A percentile compares a stretch with the other conserved stretches of the same genome.
Conservation (phyloP, 1,140 invertebrate species). For the Teleogryllus occipitalis region DNA sequence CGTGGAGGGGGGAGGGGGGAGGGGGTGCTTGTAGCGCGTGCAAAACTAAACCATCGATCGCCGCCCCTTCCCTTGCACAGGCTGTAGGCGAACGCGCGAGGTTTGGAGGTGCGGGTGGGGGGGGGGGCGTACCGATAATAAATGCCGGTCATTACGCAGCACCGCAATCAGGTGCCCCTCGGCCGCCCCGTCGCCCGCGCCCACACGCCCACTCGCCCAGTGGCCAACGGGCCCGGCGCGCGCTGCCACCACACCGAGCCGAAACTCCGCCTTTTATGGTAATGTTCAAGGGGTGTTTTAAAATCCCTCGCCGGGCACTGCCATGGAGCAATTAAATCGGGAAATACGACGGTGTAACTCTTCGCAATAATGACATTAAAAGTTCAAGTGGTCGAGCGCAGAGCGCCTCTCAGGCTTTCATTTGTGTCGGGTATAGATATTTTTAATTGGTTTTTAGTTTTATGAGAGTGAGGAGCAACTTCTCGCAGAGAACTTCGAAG, state of each 20-base stretch:
- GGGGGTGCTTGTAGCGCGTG: not conserved
- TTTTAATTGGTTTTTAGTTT: slow-evolving; percentile 6
- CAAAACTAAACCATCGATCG: not conserved
- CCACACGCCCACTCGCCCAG: not conserved
- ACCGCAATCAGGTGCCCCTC: not conserved
- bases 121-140: not conserved
- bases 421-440: not conserved
- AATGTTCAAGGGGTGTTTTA: not conserved
- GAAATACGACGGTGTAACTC: not conserved
- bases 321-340: not conserved
- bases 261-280: not conserved
- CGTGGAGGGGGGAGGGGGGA: not conserved
- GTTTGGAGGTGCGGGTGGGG: not conserved
- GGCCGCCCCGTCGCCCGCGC: too few relatives aligned
- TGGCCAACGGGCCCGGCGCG: not conserved
- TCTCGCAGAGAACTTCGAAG: not conserved
- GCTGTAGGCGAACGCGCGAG: not conserved
- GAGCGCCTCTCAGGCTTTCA: not conserved
- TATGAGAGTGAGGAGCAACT: not conserved
- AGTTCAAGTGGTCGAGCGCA: not conserved
- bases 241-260: not conserved
- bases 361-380: not conserved
- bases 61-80: not conserved
- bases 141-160: not conserved
- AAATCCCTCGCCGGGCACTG: not conserved